Percentiles rank a stretch among this genome's conserved stretches.
Evolutionary conservation across 1,140 invertebrate genomes (phyloP).

Genomic region (Aphelenchoides avenae): DNA sequence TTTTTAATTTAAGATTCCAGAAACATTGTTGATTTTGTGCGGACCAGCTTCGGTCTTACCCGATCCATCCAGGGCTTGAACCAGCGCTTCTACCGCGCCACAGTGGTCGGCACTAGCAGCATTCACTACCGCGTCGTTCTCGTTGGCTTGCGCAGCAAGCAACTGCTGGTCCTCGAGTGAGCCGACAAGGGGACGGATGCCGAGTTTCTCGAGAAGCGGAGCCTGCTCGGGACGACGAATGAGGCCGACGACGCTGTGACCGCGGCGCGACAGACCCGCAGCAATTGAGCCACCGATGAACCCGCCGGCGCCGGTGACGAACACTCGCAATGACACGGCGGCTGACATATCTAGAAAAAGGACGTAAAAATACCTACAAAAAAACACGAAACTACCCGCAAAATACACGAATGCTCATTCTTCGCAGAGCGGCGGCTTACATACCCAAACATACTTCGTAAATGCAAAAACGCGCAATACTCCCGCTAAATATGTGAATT

Average conservation of each 20-base stretch:
- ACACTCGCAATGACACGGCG: conserved; percentile 7
- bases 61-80: conserved; percentile 3
- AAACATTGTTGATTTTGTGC: too few relatives aligned
- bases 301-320: conserved; percentile 1
- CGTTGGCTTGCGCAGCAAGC: background rate
- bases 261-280: background rate
- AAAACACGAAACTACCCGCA: too few relatives aligned
- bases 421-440: too few relatives aligned
- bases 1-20: too few relatives aligned
- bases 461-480: too few relatives aligned
- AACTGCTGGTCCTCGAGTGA: conserved; percentile 3
- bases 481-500: too few relatives aligned
- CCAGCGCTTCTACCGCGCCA: background rate
- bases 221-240: conserved; percentile 8
- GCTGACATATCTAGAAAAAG: too few relatives aligned
- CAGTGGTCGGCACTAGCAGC: conserved; percentile 4
- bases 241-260: background rate
- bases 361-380: too few relatives aligned
- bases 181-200: background rate
- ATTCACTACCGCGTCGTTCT: conserved; percentile 6
- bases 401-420: too few relatives aligned
- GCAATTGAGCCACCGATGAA: conserved; percentile 12
- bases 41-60: too few relatives aligned
- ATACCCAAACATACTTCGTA: too few relatives aligned
- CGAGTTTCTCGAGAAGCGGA: conserved; percentile 1